These are phyloP conservation scores for Pimpla rufipes DNA, from an alignment of 2,888 invertebrate genomes.

Conservation along the genomic window DNA sequence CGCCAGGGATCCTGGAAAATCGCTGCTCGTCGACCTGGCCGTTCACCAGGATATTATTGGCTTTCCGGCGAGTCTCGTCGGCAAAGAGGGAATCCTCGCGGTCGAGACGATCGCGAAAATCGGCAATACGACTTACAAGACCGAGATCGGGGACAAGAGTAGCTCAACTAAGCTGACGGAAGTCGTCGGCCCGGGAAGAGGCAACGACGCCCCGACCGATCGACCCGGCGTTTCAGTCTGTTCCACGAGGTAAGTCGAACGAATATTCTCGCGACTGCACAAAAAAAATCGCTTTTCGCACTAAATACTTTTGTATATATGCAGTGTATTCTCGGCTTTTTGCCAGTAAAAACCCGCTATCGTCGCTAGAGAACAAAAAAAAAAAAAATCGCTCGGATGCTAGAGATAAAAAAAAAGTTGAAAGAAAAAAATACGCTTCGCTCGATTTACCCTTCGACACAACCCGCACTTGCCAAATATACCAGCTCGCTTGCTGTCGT, in stretches of 20 bases:
- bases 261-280: constrained; percentile 33
- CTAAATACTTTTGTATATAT: neutral
- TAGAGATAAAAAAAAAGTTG: neutral
- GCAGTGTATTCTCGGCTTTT: constrained; percentile 8
- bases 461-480: constrained; percentile 34
- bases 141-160: constrained; percentile 42
- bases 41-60: constrained; percentile 24
- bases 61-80: constrained; percentile 15
- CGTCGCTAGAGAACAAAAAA: neutral
- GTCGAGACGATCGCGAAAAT: constrained; percentile 21
- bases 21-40: neutral
- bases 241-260: constrained; percentile 71
- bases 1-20: constrained; percentile 58
- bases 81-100: constrained; percentile 34
- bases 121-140: constrained; percentile 7
- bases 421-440: constrained; percentile 35
- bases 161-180: constrained; percentile 31
- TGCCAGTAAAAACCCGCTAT: neutral
- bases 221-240: constrained; percentile 43
- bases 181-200: constrained; percentile 38
- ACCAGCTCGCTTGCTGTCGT: constrained; percentile 17
- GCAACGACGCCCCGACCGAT: constrained; percentile 50
- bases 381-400: neutral
- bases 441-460: constrained; percentile 33
- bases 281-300: constrained; percentile 27